Evolutionary conservation across 2,888 invertebrate species (phyloP).

Genomic region (Notodonta ziczac): DNA sequence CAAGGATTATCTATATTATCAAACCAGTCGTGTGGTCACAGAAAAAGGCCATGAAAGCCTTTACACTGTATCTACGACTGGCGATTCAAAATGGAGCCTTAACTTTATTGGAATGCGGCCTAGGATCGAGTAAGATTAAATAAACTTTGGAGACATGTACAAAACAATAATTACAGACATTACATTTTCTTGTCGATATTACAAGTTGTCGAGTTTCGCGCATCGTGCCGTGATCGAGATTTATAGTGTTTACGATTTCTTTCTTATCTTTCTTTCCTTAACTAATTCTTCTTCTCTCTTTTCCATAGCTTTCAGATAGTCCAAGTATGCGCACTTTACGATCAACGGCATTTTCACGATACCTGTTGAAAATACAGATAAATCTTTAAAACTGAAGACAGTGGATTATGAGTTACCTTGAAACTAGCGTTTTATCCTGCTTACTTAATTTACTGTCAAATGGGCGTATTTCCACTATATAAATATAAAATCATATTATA

Average conservation of each 20-base stretch:
- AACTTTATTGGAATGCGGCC: neutral
- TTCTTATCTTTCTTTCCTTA: slow-evolving; percentile 60
- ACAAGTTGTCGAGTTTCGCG: neutral
- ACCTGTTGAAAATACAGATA: slow-evolving; percentile 46
- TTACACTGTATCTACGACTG: neutral
- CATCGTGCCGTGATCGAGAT: neutral
- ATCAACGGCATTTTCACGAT: slow-evolving; percentile 71
- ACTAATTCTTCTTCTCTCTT: slow-evolving; percentile 53
- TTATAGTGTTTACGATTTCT: slow-evolving; percentile 39
- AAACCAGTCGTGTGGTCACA: neutral
- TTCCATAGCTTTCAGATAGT: slow-evolving; percentile 65
- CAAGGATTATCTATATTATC: neutral
- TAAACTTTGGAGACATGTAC: neutral
- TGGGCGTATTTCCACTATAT: no score
- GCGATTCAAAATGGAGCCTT: neutral
- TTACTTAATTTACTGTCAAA: no score
- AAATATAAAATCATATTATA: no score
- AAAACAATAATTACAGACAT: neutral
- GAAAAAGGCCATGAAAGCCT: neutral
- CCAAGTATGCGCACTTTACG: slow-evolving; percentile 73
- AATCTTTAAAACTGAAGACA: neutral
- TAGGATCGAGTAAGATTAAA: neutral
- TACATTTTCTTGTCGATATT: neutral
- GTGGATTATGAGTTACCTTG: neutral
- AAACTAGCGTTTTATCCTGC: no score